These are phyloP conservation scores for Heliconius nattereri DNA, from an alignment of 1,140 invertebrate genomes.

Conservation along the genomic window DNA sequence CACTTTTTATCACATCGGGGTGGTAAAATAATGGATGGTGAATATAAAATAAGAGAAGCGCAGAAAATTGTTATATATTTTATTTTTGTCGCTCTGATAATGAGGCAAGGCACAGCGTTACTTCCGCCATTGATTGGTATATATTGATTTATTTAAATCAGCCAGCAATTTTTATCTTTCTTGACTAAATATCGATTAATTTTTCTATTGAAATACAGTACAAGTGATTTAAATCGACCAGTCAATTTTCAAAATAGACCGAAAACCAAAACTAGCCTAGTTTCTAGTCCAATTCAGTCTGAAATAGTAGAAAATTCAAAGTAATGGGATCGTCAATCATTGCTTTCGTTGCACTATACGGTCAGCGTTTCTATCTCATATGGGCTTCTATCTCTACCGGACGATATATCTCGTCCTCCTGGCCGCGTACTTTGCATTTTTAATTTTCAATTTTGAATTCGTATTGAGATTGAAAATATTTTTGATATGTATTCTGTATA, in stretches of 20 bases:
- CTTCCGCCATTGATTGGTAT: too few species aligned
- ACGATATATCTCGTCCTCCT: constrained; percentile 4
- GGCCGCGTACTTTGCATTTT: constrained; percentile 36
- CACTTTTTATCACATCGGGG: too few species aligned
- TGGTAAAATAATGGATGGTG: too few species aligned
- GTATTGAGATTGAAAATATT: not conserved
- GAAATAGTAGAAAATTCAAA: constrained; percentile 18
- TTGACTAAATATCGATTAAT: too few species aligned
- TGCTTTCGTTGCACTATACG: constrained; percentile 9
- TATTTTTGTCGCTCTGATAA: too few species aligned
- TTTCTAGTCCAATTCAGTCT: not conserved
- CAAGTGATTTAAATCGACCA: too few species aligned
- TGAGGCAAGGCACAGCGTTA: too few species aligned
- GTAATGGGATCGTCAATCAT: constrained; percentile 18
- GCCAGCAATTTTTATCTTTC: too few species aligned
- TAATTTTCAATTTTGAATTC: constrained; percentile 35
- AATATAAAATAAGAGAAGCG: too few species aligned
- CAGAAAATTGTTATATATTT: too few species aligned
- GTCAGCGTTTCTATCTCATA: constrained; percentile 20
- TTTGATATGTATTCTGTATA: not conserved
- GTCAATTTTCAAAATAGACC: not conserved
- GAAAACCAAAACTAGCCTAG: not conserved
- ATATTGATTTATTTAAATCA: too few species aligned
- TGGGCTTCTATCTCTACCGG: not conserved
- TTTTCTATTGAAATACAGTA: too few species aligned